These are phyloP conservation scores for Sprattus sprattus DNA, from an alignment of 2,113 vertebrate species.

Conservation along the genomic window DNA sequence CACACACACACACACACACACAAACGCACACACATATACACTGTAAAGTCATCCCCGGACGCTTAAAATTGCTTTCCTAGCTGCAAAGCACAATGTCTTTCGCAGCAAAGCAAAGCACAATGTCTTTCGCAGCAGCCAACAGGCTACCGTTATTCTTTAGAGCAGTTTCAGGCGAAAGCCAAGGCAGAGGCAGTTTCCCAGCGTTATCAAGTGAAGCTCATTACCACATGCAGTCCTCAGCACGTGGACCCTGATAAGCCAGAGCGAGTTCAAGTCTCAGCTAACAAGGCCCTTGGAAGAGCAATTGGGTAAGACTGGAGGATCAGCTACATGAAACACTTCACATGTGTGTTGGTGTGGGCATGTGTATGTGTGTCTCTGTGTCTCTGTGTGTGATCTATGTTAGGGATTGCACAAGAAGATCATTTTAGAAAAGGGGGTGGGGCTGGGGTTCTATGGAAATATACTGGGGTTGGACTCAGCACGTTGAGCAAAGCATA, in stretches of 20 bases:
- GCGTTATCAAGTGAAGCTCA: not conserved
- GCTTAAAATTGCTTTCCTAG: not conserved
- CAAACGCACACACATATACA: conserved; percentile 8
- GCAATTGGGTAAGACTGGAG: not conserved
- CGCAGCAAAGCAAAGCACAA: not conserved
- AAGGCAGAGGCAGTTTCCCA: not conserved
- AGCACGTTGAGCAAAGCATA: too few relatives aligned
- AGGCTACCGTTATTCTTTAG: not conserved
- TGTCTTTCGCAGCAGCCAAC: not conserved
- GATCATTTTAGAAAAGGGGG: too few relatives aligned
- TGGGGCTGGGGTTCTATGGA: too few relatives aligned
- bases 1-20: not conserved
- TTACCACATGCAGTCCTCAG: not conserved
- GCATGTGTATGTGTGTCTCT: conserved; percentile 5
- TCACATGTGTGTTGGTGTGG: not conserved
- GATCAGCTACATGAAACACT: not conserved
- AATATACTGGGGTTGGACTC: too few relatives aligned
- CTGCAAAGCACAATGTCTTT: not conserved
- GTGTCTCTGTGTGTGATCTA: not conserved
- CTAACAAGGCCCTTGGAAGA: not conserved
- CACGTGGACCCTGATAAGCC: not conserved
- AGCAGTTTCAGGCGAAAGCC: not conserved
- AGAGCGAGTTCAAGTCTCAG: not conserved
- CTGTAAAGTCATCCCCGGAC: conserved; percentile 17
- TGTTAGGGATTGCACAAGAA: not conserved